A percentile compares a stretch with the other conserved stretches of the same genome.
phyloP scores from a whole-genome alignment of 2,797 vertebrate species.

The Brachyrhaphis roseni region DNA sequence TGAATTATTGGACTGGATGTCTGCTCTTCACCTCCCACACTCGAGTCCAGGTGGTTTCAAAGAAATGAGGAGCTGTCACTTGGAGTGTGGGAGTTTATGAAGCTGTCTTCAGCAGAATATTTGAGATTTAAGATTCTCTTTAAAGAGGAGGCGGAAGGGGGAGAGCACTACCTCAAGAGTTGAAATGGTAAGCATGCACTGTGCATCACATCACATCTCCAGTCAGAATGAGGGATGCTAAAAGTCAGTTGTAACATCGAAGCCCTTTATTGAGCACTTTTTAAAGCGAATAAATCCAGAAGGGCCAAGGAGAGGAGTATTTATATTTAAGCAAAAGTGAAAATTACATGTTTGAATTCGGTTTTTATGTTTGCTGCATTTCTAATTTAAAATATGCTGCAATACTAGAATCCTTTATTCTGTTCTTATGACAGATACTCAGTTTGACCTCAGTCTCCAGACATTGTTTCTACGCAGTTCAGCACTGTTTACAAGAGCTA shows the following conservation, averaged over 20 bases:
- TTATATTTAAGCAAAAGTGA: neutral
- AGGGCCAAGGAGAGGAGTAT: neutral
- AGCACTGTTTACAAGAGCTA: neutral
- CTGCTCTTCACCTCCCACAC: slow-evolving; percentile 46
- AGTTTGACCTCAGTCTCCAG: neutral
- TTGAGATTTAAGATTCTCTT: slow-evolving; percentile 19
- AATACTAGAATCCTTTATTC: neutral
- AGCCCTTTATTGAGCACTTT: neutral
- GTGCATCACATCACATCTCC: neutral
- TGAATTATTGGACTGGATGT: slow-evolving; percentile 16
- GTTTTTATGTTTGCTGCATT: neutral
- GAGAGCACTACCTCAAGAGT: neutral
- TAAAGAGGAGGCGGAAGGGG: neutral
- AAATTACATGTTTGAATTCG: neutral
- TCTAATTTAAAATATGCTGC: neutral
- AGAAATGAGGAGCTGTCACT: slow-evolving; percentile 46
- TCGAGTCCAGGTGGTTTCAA: slow-evolving; percentile 29
- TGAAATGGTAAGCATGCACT: slow-evolving; percentile 8
- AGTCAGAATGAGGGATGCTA: slow-evolving; percentile 9
- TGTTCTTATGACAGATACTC: neutral
- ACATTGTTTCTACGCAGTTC: neutral
- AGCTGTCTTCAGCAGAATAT: slow-evolving; percentile 29
- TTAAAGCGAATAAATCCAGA: neutral
- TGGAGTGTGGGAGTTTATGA: slow-evolving; percentile 41
- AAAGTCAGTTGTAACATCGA: slow-evolving; percentile 3